Conservation (phyloP, 2,797 vertebrate genomes). For the Rhabdomys pumilio region DNA sequence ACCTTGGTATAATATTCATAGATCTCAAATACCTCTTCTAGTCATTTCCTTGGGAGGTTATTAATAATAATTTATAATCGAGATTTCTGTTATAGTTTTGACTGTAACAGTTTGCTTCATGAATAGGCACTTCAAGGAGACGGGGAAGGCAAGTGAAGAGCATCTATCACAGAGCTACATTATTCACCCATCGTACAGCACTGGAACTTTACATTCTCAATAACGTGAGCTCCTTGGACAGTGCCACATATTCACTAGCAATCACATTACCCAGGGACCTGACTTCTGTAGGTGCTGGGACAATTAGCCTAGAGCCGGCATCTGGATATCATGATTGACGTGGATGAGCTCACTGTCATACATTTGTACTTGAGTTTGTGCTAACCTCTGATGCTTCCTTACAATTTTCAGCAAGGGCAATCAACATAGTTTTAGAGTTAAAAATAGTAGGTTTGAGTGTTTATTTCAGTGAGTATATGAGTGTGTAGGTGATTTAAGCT, state of each 20-base stretch:
- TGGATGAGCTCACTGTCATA: neutral
- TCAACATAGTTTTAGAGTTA: neutral
- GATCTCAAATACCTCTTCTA: conserved; percentile 8
- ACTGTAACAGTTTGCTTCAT: conserved; percentile 15
- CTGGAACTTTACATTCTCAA: neutral
- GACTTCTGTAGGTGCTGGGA: neutral
- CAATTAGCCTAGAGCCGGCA: neutral
- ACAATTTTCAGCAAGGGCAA: conserved; percentile 35
- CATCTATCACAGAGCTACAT: neutral
- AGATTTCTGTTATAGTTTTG: conserved; percentile 29
- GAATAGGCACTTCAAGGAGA: neutral
- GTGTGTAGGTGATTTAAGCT: neutral
- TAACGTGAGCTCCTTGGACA: neutral
- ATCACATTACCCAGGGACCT: neutral
- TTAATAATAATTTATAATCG: conserved; percentile 45
- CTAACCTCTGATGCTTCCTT: neutral
- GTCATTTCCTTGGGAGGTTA: neutral
- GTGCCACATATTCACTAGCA: neutral
- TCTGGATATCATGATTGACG: neutral
- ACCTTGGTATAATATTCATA: neutral
- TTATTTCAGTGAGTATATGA: neutral
- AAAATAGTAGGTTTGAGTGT: neutral
- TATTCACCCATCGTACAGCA: neutral
- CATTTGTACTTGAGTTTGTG: neutral
- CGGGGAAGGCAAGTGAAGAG: neutral